phyloP scores from a whole-genome alignment of 2,797 vertebrate species.

The Eptatretus atami region DNA sequence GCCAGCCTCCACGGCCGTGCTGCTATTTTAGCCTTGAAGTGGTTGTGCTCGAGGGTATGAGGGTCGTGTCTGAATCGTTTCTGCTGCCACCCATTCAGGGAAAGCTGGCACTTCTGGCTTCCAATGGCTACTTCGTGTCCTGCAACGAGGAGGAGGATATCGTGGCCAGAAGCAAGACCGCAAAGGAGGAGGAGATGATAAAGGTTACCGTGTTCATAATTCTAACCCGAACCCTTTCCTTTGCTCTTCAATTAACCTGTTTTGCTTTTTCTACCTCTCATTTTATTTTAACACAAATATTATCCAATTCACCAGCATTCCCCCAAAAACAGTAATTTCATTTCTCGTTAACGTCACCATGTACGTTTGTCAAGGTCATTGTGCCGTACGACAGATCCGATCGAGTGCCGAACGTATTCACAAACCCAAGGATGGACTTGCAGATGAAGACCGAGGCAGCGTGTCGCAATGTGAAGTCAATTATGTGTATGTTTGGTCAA shows the following conservation, averaged over 20 bases:
- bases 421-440: constrained; percentile 47
- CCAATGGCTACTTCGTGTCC: constrained; percentile 71
- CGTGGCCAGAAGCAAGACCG: constrained; percentile 47
- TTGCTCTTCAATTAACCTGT: too few relatives aligned
- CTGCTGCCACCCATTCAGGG: constrained; percentile 21
- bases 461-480: constrained; percentile 81
- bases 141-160: constrained; percentile 79
- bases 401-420: constrained; percentile 39
- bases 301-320: too few relatives aligned
- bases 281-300: too few relatives aligned
- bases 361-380: too few relatives aligned
- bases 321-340: too few relatives aligned
- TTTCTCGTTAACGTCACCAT: too few relatives aligned
- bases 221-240: too few relatives aligned
- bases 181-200: constrained; percentile 60
- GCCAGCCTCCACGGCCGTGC: too few relatives aligned
- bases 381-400: constrained; percentile 25
- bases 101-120: constrained; percentile 57
- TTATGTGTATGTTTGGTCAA: constrained; percentile 46
- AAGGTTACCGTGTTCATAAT: constrained; percentile 28
- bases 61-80: constrained; percentile 6
- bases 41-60: too few relatives aligned
- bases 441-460: constrained; percentile 74
- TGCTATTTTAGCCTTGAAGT: too few relatives aligned
- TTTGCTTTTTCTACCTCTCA: too few relatives aligned